Base-by-base conservation (phyloP, 2,113 vertebrate genomes). In the Pagrus major region DNA sequence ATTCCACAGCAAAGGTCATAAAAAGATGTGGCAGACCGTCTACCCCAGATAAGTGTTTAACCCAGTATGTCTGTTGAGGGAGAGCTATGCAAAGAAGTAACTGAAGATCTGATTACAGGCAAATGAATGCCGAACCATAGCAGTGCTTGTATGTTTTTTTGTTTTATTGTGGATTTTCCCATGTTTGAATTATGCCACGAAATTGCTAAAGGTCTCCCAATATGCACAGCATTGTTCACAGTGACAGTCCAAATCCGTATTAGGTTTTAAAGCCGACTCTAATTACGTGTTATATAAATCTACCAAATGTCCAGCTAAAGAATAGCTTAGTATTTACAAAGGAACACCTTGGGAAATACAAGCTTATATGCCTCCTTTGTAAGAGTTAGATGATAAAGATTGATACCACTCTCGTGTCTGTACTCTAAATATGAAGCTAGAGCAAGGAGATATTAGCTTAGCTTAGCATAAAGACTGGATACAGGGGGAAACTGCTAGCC, bases 1-100 rank as follows among this genome's bases (percentile, higher is more conserved):
- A 66, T 75, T 75, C 47, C 55, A 61, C 4, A 84, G 61, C 31
- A 75, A 9, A 61, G 23, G 39, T 82, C 47, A 67, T 74, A 39
- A 52, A 66, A 63, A 59, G 27, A 68, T 11, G 9, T 0, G 25
- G 51, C 39, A 47, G 47, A 44, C 21, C 21, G 39, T 73, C 71
- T 83, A 52, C 23, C 51, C 29, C 16, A 25, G 7, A 71, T 42
- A 20, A 42, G 46, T 44, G 63, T 73, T 76, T 27, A 71, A 69
- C 29, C 15, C 41, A 27, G 61, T 33, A 5, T 54, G n/a, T 27
- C 56, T 23, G 21, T 63, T 3, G 0, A 5, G 9, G 37, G n/a
- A 18, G 42, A 76, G 47, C 44, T 41, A 15, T 52, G 21, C 14
- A 61, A 54, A 70, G n/a, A 10, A 33, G 44, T 35, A 12, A 68